Evolutionary conservation across 2,797 vertebrate genomes (phyloP), one percentile per base, ranked within the genome.

Genomic region (Amblyopsis hoosieri): DNA sequence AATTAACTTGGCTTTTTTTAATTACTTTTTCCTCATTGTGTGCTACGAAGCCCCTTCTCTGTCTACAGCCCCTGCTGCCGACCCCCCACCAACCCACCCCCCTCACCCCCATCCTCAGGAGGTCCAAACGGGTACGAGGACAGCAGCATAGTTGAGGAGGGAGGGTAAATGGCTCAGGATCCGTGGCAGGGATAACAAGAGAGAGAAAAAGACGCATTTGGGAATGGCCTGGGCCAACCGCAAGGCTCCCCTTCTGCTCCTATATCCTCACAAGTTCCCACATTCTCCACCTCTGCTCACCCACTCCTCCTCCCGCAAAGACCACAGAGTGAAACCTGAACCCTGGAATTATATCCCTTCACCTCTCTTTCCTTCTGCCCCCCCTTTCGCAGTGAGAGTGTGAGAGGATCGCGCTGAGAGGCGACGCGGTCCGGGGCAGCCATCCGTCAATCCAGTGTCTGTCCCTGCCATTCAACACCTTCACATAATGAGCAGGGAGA

Each of bases 311-410:
- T 79, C 84, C 85, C 85, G 49, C 80, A 81, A 73, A 56, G 64
- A 87, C 89, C 89, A 47, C 90, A 87, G 76, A 87, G 76, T 85
- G 92, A 92, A 93, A 93, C 79, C 80, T 79, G 87, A 93, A 90
- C 80, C 85, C 83, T 86, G 80, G 86, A 88, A 91, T 93, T 91
- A 91, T 60, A 77, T 77, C 71, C 79, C 31, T 63, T 68, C 75
- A 66, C 74, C 72, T 62, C 66, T 47, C 59, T 47, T 50, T 62
- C 51, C 55, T 37, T 51, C n/a, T 68, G 31, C 45, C 29, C 67
- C 68, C 69, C 52, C 76, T 13, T 46, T 2, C 57, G 55, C 69
- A 79, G 82, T 69, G 78, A 76, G 82, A 83, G 80, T 76, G 83
- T 78, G 80, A 66, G 84, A 80, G 77, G 80, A 80, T 2, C 31